Percentiles rank a stretch among this genome's conserved stretches.
These are phyloP conservation scores for Psylliodes chrysocephalus DNA, from an alignment of 2,888 invertebrate genomes.

Conservation along the genomic window DNA sequence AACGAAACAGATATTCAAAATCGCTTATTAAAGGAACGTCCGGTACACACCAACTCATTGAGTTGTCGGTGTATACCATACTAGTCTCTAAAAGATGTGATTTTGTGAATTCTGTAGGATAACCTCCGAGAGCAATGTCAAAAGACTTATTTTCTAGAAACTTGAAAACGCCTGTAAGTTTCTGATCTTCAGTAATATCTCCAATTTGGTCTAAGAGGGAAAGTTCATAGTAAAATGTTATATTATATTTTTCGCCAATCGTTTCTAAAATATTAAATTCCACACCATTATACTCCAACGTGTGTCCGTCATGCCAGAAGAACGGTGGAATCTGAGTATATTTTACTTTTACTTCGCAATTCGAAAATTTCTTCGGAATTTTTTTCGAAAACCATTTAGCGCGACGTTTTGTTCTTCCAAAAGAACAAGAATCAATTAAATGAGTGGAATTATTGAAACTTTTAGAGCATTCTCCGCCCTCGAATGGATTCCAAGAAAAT, in stretches of 20 bases:
- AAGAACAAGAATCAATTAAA: conserved; percentile 25
- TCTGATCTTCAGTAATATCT: background rate
- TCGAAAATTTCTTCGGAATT: conserved; percentile 27
- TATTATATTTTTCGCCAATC: conserved; percentile 6
- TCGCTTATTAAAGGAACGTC: conserved; percentile 8
- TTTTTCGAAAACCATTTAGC: conserved; percentile 24
- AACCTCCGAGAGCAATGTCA: conserved; percentile 36
- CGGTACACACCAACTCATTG: conserved; percentile 34
- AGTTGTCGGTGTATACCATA: conserved; percentile 20
- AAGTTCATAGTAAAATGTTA: background rate
- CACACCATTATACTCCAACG: background rate
- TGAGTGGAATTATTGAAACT: background rate
- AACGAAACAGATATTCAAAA: conserved; percentile 22
- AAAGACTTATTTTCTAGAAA: conserved; percentile 19
- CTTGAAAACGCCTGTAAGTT: conserved; percentile 2
- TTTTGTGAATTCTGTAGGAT: conserved; percentile 10
- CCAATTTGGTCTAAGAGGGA: background rate
- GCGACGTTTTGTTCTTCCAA: conserved; percentile 15
- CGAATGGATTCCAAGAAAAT: conserved; percentile 31
- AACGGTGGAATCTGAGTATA: conserved; percentile 25
- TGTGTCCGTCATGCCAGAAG: conserved; percentile 1
- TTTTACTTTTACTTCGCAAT: conserved; percentile 25
- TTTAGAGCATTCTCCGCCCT: conserved; percentile 13
- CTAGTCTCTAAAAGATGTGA: conserved; percentile 15
- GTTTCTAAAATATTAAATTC: conserved; percentile 16